Conservation (phyloP, 2,113 vertebrate species). For the Rhizomys pruinosus region DNA sequence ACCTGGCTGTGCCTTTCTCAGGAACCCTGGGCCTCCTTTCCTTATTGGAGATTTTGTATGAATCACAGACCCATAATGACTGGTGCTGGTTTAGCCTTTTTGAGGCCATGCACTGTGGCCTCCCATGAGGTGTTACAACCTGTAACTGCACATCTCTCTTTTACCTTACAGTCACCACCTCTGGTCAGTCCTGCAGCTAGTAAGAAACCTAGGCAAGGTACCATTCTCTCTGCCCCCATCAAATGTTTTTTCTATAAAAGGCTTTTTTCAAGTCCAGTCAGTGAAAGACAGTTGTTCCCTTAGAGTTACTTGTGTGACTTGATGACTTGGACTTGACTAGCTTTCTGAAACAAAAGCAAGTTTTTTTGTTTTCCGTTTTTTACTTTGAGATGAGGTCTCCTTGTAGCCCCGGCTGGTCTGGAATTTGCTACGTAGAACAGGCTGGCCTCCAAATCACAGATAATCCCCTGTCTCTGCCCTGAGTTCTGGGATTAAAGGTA, state of each 20-base stretch:
- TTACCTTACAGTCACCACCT: neutral
- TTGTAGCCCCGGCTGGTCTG: no score
- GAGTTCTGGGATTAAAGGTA: no score
- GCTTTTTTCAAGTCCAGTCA: neutral
- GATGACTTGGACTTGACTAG: slow-evolving; percentile 45
- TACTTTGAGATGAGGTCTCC: no score
- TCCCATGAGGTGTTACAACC: neutral
- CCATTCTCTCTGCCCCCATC: neutral
- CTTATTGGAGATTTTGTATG: neutral
- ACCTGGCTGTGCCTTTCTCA: neutral
- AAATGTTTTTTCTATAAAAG: neutral
- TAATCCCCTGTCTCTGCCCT: no score
- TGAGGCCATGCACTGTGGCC: no score
- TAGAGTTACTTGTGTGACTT: neutral
- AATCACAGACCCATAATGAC: neutral
- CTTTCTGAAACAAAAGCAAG: slow-evolving; percentile 37
- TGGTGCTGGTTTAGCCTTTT: neutral
- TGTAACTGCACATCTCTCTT: no score
- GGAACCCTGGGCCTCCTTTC: neutral
- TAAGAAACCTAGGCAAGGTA: neutral
- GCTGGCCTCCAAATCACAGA: no score
- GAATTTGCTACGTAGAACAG: no score
- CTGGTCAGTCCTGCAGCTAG: neutral
- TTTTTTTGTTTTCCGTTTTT: no score
- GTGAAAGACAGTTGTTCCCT: slow-evolving; percentile 21